Base-by-base conservation (phyloP, 2,888 invertebrate species). In the Tachina lurida region DNA sequence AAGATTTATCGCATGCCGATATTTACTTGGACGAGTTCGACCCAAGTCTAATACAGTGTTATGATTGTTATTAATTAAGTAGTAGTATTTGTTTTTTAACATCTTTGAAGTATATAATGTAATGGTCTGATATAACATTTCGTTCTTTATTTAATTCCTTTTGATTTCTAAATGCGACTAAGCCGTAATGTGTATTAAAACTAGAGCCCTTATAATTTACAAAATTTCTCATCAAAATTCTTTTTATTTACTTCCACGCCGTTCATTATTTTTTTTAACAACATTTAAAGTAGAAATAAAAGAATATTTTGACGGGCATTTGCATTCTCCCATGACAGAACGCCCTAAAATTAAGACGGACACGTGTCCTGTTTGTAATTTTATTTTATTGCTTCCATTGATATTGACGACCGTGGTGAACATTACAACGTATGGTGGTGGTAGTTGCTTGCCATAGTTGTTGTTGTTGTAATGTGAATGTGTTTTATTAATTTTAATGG, bases 401-500 rank as follows among this genome's bases (percentile, higher is more conserved):
- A 49, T 70, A 49, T 52, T 7, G 15, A 77, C 49, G 31, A 73
- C 67, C 47, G 67, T 67, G 41, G 10, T 73, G 65, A 49, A 77
- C 39, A n/a, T 17, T 39, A 10, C 31, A 17, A 3, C 41, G 15
- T 45, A 5, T 70, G 31, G 52, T 62, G 19, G 65, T 71, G 63
- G 52, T 45, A 62, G 19, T 31, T 58, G 7, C 22, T 71, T 4
- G 12, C 15, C 13, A 19, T 58, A 22, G n/a, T 54, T 60, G 31
- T 12, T 62, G n/a, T 54, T 60, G 31, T 12, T 62, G 19, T 19
- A 10, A 45, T 19, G 58, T 67, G 68, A 74, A 74, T 74, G 45
- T 79, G 58, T 79, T 84, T 79, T 79, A 80, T 80, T 76, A 71
- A 65, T 63, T 84, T 84, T 79, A 80, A 84, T 84, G 54, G 84